These are phyloP conservation scores for Ectobius pallidus DNA, from an alignment of 2,888 invertebrate species.

Conservation along the genomic window DNA sequence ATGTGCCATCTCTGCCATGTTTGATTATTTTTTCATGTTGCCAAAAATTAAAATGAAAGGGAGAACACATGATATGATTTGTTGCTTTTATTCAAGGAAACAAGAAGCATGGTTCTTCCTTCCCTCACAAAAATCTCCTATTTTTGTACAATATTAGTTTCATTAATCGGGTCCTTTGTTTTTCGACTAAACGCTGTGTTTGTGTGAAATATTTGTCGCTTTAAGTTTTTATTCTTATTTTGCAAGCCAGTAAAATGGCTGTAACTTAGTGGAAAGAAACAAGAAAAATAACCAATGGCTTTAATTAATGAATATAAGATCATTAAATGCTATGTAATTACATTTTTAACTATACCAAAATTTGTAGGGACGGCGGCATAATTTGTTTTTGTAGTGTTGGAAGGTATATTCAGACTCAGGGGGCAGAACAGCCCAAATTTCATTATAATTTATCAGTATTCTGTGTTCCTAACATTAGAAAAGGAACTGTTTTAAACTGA, in stretches of 20 bases:
- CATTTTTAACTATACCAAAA: conserved; percentile 31
- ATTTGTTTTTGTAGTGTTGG: not conserved
- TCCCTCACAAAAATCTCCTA: conserved; percentile 31
- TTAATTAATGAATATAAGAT: conserved; percentile 48
- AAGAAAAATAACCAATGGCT: conserved; percentile 47
- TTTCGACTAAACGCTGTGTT: conserved; percentile 13
- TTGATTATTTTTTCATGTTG: conserved; percentile 11
- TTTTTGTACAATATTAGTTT: conserved; percentile 40
- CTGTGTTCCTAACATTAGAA: not conserved
- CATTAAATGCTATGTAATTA: conserved; percentile 41
- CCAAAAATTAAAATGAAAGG: conserved; percentile 19
- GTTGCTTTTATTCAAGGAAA: no score
- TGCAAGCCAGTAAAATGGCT: conserved; percentile 42
- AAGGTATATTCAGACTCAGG: conserved; percentile 13
- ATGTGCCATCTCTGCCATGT: conserved; percentile 6
- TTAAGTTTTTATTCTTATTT: conserved; percentile 38
- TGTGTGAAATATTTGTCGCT: conserved; percentile 37
- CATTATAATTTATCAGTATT: not conserved
- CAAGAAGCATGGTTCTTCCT: not conserved
- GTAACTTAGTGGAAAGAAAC: conserved; percentile 39
- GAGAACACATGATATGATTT: conserved; percentile 16
- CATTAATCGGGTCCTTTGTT: not conserved
- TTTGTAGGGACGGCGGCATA: conserved; percentile 17
- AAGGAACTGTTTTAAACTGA: no score
- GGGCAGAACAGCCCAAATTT: not conserved